Percentiles rank a stretch among this genome's conserved stretches.
These are phyloP conservation scores for Motacilla tschutschensis DNA, from an alignment of 2,113 vertebrate genomes.

Conservation along the genomic window DNA sequence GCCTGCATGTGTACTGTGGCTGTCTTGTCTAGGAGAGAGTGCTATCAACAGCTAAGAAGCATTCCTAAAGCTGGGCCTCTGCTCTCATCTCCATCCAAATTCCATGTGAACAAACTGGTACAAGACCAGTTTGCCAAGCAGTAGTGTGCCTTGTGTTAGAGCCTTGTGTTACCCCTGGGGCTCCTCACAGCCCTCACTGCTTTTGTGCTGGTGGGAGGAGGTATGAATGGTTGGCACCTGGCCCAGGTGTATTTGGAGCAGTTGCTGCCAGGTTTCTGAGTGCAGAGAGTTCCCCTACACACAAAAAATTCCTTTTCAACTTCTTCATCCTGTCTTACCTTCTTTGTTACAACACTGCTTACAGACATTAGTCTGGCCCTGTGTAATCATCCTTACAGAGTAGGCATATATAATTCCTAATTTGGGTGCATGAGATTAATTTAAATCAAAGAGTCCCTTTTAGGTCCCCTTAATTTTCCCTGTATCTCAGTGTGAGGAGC, in stretches of 20 bases:
- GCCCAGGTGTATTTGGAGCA: neutral
- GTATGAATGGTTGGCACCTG: neutral
- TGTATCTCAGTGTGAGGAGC: neutral
- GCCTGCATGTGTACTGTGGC: neutral
- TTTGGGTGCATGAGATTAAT: neutral
- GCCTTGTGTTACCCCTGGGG: neutral
- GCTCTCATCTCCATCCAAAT: neutral
- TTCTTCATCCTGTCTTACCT: neutral
- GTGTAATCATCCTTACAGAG: neutral
- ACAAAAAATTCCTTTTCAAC: neutral
- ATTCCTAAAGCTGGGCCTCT: neutral
- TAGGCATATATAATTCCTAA: neutral
- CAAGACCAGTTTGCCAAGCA: neutral
- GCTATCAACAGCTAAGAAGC: neutral
- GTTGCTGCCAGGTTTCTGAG: neutral
- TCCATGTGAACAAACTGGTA: neutral
- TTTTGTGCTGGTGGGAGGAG: fast-evolving
- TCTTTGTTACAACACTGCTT: neutral
- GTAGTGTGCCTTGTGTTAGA: neutral
- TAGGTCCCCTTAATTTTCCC: neutral
- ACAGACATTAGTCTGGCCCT: neutral
- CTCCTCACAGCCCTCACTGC: neutral
- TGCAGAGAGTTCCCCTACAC: neutral
- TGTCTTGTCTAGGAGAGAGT: neutral
- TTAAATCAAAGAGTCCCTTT: neutral